Conservation (phyloP, 2,113 vertebrate species). For the Heterochromis multidens region DNA sequence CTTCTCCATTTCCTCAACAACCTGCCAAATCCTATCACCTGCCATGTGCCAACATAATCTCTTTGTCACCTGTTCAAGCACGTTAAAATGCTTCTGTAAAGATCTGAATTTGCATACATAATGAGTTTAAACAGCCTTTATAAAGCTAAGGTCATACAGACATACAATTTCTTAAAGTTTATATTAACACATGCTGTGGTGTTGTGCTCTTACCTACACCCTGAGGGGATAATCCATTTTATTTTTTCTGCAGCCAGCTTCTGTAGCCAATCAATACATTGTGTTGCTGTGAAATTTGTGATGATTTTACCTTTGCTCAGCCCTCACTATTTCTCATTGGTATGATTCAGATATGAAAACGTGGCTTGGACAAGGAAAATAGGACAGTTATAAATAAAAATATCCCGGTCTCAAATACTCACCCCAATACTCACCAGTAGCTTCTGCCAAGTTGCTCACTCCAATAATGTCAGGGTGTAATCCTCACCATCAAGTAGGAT, state of each 20-base stretch:
- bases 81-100: neutral
- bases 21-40: conserved; percentile 13
- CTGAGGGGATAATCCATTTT: conserved; percentile 5
- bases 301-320: neutral
- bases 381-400: neutral
- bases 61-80: neutral
- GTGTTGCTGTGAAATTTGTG: neutral
- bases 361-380: neutral
- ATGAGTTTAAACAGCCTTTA: neutral
- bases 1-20: conserved; percentile 21
- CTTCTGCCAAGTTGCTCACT: conserved; percentile 36
- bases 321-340: too few species aligned
- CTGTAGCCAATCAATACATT: neutral
- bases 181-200: neutral
- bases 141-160: neutral
- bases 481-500: conserved; percentile 61
- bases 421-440: conserved; percentile 28
- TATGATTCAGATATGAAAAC: neutral
- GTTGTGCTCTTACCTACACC: neutral
- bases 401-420: neutral
- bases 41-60: neutral
- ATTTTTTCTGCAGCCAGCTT: neutral
- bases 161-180: neutral
- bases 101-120: neutral
- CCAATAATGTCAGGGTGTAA: conserved; percentile 56